Base-by-base conservation (phyloP, 30 jellyfish, hydroid and myxozoan species). In the Aurelia aurita region DNA sequence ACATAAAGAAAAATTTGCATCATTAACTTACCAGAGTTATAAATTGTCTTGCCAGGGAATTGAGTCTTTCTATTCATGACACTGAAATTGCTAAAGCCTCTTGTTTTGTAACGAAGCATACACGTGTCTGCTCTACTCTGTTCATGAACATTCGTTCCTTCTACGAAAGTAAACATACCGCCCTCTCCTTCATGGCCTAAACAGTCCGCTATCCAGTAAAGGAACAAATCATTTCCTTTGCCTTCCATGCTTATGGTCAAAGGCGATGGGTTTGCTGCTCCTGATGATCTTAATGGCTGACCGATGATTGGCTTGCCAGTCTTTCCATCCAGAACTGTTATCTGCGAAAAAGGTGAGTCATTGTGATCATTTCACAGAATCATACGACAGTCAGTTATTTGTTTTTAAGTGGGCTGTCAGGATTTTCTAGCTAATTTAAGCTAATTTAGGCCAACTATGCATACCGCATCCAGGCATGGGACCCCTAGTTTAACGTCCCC, bases 151-250 rank as follows among this genome's bases (percentile, higher is more conserved):
- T 95, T 86, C 10, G 97, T 95, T 21, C 99, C 99, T 22, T 76
- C 63, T 20, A 95, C 99, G 22, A 95, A 88, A 9, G 77, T 62
- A 73, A 80, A 95, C 75, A 63, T 57, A 14, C 96, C 97, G 57
- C 96, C 96, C 73, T 88, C 93, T 29, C 89, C 91, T 32, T 95
- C 96, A 68, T 95, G 97, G 1, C 91, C 97, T 8, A 69, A 46
- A 77, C 99, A 95, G 59, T 88, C 99, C 46, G 96, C 97, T 11
- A 65, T 31, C 99, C 99, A 95, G 90, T 89, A 89, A 32, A 95
- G 84, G 71, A 84, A 89, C 69, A 95, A 64, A 69, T 95, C 99
- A 72, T 95, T 95, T 29, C 99, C 99, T 39, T 47, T 43, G 47
- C 99, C 99, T 63, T 95, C 92, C 93, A 88, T 80, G 85, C 97